These are phyloP conservation scores for Cardiocondyla obscurior DNA, from an alignment of 1,140 invertebrate genomes.

Conservation along the genomic window DNA sequence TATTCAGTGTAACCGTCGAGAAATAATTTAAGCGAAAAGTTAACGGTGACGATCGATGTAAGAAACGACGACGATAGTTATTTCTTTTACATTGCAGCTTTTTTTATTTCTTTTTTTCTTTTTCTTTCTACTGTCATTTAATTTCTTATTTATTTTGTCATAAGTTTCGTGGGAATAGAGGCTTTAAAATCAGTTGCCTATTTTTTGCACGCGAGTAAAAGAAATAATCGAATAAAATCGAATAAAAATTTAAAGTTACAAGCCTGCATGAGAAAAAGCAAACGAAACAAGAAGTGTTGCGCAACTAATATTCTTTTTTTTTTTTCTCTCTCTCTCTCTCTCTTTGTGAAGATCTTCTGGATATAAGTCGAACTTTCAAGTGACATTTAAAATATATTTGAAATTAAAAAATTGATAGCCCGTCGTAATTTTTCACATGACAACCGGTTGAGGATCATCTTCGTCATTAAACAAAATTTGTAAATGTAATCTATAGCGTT, in stretches of 20 bases:
- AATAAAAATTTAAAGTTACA: background rate
- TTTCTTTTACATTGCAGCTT: too few relatives aligned
- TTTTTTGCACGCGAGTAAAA: background rate
- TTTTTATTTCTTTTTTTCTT: too few relatives aligned
- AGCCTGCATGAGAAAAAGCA: background rate
- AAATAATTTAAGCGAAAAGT: background rate
- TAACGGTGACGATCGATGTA: constrained; percentile 2
- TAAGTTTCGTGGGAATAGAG: background rate
- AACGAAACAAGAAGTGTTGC: background rate
- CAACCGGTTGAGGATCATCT: background rate
- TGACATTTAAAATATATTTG: constrained; percentile 8
- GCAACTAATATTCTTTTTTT: constrained; percentile 5
- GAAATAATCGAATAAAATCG: background rate
- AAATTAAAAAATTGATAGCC: background rate
- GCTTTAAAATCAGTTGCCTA: background rate
- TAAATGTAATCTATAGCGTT: background rate
- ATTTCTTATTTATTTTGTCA: background rate
- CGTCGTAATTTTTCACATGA: background rate
- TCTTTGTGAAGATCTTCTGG: background rate
- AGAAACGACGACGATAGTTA: background rate
- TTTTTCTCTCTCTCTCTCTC: too few relatives aligned
- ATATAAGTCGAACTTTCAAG: background rate
- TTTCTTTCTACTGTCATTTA: too few relatives aligned
- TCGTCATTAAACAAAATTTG: background rate
- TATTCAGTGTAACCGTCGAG: background rate